Base-by-base conservation (phyloP, 2,888 invertebrate genomes). In the Petrophora chlorosata region DNA sequence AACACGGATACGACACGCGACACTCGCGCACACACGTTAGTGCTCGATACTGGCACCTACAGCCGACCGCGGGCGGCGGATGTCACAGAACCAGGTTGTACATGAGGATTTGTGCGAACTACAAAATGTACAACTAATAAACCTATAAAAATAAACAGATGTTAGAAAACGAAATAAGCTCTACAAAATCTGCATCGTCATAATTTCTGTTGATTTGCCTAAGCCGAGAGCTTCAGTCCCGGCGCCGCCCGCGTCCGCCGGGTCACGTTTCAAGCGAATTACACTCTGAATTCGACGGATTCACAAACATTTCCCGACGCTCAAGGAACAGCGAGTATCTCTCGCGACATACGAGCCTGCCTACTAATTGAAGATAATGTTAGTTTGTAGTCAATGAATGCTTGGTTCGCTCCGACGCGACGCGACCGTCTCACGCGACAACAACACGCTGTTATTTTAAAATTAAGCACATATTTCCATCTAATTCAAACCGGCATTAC, bases 21-120 rank as follows among this genome's bases (percentile, higher is more conserved):
- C 67, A 36, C 63, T 56, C 65, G 63, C 48, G 45, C 58, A 63
- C 71, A 23, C 25, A 65, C 26, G n/a, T 33, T 75, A 73, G 70
- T 73, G 74, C 72, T 68, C 57, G 67, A 65, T 67, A 70, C 73
- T 72, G 69, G 73, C 70, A n/a, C n/a, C n/a, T 70, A 26, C 66
- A 55, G 50, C 47, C 64, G 63, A 63, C 66, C 60, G 73, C 70
- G 68, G 73, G 70, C 60, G 47, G 66, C 61, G n/a, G n/a, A n/a
- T n/a, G n/a, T n/a, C n/a, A n/a, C n/a, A n/a, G n/a, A n/a, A n/a
- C n/a, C n/a, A n/a, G n/a, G n/a, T n/a, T n/a, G n/a, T n/a, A n/a
- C n/a, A n/a, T n/a, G n/a, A n/a, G n/a, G n/a, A n/a, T 52, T 67
- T 62, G 70, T 73, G 70, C 68, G 58, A 58, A 65, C 63, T 67